These are phyloP conservation scores for Griposia aprilina DNA, from an alignment of 2,888 invertebrate genomes.

Conservation along the genomic window DNA sequence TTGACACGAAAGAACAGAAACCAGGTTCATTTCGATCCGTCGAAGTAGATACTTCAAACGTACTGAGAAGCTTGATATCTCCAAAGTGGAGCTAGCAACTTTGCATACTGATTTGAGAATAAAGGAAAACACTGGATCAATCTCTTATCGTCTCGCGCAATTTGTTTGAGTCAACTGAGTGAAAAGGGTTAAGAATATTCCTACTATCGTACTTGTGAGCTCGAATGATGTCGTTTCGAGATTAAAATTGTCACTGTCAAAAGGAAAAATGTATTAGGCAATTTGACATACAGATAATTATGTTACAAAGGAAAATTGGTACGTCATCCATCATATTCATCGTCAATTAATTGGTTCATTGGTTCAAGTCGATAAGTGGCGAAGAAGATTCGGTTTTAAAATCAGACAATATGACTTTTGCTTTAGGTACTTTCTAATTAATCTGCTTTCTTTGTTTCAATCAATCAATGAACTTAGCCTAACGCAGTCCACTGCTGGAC, in stretches of 20 bases:
- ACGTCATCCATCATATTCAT: not conserved
- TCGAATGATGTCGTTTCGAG: not conserved
- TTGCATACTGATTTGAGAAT: constrained; percentile 63
- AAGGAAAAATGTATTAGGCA: not conserved
- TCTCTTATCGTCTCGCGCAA: constrained; percentile 58
- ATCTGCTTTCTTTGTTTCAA: not conserved
- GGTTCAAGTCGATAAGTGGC: not conserved
- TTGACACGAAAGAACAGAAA: not conserved
- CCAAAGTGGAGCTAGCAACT: constrained; percentile 47
- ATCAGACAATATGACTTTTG: not conserved
- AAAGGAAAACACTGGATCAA: constrained; percentile 56
- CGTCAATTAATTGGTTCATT: not conserved
- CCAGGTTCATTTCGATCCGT: constrained; percentile 13
- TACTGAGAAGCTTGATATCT: constrained; percentile 41
- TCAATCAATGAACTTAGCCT: too few species aligned
- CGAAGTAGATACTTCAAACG: constrained; percentile 27
- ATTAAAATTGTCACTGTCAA: constrained; percentile 1
- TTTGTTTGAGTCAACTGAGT: constrained; percentile 59
- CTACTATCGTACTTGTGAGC: constrained; percentile 12
- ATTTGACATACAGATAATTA: not conserved
- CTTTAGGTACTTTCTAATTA: not conserved
- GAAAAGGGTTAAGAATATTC: constrained; percentile 27
- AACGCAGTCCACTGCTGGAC: too few species aligned
- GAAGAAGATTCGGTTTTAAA: not conserved
- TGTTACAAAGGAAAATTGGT: not conserved